phyloP scores from a whole-genome alignment of 1,140 invertebrate genomes.

The Chlorops oryzae region DNA sequence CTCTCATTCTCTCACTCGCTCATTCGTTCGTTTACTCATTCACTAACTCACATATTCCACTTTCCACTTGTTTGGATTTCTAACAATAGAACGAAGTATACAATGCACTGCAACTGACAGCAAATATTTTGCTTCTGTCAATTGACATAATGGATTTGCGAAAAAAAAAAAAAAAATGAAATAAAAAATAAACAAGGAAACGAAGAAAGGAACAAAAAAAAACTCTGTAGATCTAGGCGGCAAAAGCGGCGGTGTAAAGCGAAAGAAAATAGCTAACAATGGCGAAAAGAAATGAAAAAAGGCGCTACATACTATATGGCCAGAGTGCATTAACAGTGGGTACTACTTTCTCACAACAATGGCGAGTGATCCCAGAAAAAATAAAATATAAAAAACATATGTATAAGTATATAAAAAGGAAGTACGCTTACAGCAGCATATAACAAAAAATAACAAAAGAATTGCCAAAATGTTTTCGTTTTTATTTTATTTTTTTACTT shows the following conservation, averaged over 20 bases:
- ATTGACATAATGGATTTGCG: conserved; percentile 46
- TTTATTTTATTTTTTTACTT: no score
- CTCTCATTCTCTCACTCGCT: not conserved
- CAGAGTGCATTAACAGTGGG: no score
- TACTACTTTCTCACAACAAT: no score
- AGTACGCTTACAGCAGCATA: no score
- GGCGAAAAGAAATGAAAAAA: no score
- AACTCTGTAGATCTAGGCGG: conserved; percentile 3
- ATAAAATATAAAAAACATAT: no score
- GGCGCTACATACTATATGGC: no score
- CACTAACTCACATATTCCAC: not conserved
- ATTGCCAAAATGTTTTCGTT: no score
- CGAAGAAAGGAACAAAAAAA: not conserved
- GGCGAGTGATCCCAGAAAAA: no score
- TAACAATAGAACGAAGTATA: not conserved
- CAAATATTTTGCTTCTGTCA: conserved; percentile 44
- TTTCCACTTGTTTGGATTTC: not conserved
- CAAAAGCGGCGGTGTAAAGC: not conserved
- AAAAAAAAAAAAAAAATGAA: conserved; percentile 23
- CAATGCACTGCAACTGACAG: conserved; percentile 40
- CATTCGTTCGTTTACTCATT: not conserved
- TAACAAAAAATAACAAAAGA: no score
- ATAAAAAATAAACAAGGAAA: not conserved
- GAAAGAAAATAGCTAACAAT: conserved; percentile 24
- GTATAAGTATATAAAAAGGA: no score